Evolutionary conservation across 2,797 vertebrate genomes (phyloP), one percentile per base, ranked within the genome.

Genomic region (Florisuga fusca): DNA sequence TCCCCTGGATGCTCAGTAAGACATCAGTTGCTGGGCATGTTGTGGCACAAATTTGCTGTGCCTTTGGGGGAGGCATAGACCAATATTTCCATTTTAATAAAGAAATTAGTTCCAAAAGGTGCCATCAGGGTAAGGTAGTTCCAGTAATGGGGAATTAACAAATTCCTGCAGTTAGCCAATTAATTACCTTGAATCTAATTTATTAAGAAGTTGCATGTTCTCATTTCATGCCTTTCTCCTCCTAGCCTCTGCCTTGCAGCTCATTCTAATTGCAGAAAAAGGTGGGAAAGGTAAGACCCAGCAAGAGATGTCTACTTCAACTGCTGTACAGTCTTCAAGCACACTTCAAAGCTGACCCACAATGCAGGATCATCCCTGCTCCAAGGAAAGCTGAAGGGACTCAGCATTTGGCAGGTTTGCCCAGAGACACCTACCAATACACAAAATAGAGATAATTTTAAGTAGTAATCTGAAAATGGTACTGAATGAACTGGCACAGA

Each of bases 311-410:
- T 29, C 18, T 14, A 18, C 36, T 54, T 54, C 33, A 64, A 29
- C 12, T 66, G n/a, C n/a, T 33, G 8, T 29, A 19, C 41, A 34
- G n/a, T 6, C 62, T 20, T 48, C 41, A 15, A 51, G 59, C 31
- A 14, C 13, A 3, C 5, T 48, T 13, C 1, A 2, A 57, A 57
- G 36, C 41, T 4, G 3, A 57, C 6, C 54, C 53, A 48, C 12
- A 27, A 0, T 5, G 8, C 16, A 9, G 0, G 0, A 41, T 4
- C 62, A 62, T 5, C 33, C 27, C 23, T 2, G 5, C 38, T 38
- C 25, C 27, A 23, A 15, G 26, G 21, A 55, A 11, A 83, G 29
- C 50, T 33, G 31, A 6, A 79, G 19, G 26, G n/a, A 27, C 34
- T 62, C 33, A 13, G 26, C 31, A 53, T 8, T 2, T 34, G 22